phyloP scores from a whole-genome alignment of 2,113 vertebrate genomes.

The Eudyptes chrysolophus region DNA sequence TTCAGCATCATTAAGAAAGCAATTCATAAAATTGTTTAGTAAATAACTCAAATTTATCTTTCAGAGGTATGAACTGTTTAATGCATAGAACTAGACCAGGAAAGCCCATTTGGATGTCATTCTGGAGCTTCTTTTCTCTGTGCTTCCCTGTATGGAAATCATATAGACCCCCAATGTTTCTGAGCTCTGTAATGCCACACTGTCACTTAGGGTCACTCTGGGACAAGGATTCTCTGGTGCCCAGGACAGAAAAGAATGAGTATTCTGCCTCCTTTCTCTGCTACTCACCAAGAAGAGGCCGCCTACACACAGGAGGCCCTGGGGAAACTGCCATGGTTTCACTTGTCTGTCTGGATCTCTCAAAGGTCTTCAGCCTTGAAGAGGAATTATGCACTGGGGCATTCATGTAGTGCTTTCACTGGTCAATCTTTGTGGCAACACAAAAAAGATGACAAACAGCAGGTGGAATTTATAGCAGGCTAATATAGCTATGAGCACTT shows the following conservation, averaged over 20 bases:
- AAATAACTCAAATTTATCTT: background rate
- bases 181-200: background rate
- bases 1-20: background rate
- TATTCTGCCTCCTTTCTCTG: background rate
- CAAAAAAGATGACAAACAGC: background rate
- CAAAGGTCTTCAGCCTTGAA: background rate
- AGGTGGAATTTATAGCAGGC: background rate
- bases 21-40: background rate
- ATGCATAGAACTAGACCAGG: background rate
- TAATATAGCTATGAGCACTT: background rate
- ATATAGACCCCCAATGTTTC: background rate
- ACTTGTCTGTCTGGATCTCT: background rate
- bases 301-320: background rate
- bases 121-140: background rate
- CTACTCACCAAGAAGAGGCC: background rate
- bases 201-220: background rate
- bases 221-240: background rate
- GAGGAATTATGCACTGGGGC: background rate
- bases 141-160: background rate
- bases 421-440: background rate
- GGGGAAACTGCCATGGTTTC: background rate
- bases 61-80: background rate
- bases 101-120: background rate
- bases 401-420: background rate
- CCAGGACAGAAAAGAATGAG: fast-evolving